phyloP scores from a whole-genome alignment of 2,113 vertebrate genomes.

The Pterocles orientalis region DNA sequence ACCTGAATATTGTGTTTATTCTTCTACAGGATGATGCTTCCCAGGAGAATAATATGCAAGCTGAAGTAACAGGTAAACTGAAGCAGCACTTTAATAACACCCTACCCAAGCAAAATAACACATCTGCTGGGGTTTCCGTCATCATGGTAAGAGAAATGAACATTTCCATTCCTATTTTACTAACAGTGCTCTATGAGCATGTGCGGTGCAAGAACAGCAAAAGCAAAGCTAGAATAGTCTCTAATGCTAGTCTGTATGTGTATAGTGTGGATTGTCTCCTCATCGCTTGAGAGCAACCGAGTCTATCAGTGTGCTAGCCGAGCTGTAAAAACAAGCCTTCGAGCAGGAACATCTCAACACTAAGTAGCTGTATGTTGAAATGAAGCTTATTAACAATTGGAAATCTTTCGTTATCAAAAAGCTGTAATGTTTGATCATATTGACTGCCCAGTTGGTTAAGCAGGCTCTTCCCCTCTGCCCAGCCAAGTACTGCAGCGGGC shows the following conservation, averaged over 20 bases:
- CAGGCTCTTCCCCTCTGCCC: too few species aligned
- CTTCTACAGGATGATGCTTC: constrained; percentile 84
- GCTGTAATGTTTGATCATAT: too few species aligned
- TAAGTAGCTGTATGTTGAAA: not conserved
- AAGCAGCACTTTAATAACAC: constrained; percentile 94
- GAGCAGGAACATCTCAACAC: not conserved
- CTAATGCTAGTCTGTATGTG: not conserved
- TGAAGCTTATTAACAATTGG: not conserved
- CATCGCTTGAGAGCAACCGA: not conserved
- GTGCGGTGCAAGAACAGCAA: constrained; percentile 50
- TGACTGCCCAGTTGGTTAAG: too few species aligned
- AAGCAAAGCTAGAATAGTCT: not conserved
- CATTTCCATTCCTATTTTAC: not conserved
- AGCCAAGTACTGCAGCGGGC: too few species aligned
- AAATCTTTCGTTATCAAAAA: too few species aligned
- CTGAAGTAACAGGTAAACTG: constrained; percentile 95
- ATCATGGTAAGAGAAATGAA: constrained; percentile 88
- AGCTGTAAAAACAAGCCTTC: not conserved
- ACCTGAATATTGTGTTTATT: not conserved
- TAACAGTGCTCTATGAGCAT: constrained; percentile 6
- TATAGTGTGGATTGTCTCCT: not conserved
- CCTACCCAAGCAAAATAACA: constrained; percentile 86
- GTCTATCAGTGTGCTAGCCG: not conserved
- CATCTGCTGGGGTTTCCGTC: constrained; percentile 88
- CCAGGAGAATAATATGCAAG: constrained; percentile 92